phyloP scores from a whole-genome alignment of 1,140 invertebrate species.

The Hestina assimilis region DNA sequence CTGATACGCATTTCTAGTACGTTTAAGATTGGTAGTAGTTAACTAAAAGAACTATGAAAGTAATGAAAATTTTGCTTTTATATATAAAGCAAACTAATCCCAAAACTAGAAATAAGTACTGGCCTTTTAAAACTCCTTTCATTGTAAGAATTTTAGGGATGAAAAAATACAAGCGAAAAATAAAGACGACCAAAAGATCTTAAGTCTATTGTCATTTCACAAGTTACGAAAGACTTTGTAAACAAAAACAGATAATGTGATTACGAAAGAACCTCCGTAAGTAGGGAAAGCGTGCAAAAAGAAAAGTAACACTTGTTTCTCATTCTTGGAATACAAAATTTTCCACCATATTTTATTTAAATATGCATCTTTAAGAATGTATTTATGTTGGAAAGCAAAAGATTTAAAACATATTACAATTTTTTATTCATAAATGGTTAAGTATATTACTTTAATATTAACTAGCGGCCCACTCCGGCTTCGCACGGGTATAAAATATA shows the following conservation, averaged over 20 bases:
- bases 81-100: no score
- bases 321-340: background rate
- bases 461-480: no score
- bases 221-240: conserved; percentile 19
- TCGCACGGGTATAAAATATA: no score
- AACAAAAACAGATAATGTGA: conserved; percentile 24
- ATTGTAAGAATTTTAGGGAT: background rate
- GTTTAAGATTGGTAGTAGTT: no score
- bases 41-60: no score
- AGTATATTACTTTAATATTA: no score
- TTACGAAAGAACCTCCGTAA: conserved; percentile 19
- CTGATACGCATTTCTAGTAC: no score
- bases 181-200: conserved; percentile 10
- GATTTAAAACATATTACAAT: background rate
- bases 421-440: no score
- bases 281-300: conserved; percentile 9
- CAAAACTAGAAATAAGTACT: no score
- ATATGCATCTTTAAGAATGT: background rate
- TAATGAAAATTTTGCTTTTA: no score
- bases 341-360: background rate
- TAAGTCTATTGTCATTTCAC: conserved; percentile 21
- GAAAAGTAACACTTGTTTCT: background rate
- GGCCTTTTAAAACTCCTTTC: no score
- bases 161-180: conserved; percentile 7
- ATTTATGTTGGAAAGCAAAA: background rate